These are phyloP conservation scores for Neomorphus geoffroyi DNA, from an alignment of 2,797 vertebrate genomes.

Conservation along the genomic window DNA sequence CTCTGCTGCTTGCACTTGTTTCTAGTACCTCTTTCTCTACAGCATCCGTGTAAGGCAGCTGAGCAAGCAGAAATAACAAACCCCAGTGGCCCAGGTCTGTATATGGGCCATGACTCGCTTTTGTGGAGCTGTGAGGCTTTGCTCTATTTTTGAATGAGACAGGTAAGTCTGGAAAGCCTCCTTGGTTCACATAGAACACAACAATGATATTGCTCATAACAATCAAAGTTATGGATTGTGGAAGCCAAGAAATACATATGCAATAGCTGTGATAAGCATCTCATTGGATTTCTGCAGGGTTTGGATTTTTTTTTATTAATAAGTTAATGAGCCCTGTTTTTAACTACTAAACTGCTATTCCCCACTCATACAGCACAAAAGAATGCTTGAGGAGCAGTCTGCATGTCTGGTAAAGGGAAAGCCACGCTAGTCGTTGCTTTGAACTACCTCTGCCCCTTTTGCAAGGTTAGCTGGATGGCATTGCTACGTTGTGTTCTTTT, in stretches of 20 bases:
- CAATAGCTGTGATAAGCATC: not conserved
- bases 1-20: not conserved
- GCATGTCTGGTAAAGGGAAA: not conserved
- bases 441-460: not conserved
- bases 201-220: not conserved
- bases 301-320: not conserved
- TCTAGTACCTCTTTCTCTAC: not conserved
- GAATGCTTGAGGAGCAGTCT: not conserved
- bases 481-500: not conserved
- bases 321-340: not conserved
- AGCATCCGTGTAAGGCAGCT: not conserved
- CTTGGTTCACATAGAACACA: not conserved
- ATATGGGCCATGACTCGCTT: not conserved
- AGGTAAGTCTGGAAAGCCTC: not conserved
- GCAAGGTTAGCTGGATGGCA: not conserved
- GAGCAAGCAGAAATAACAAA: constrained; percentile 12
- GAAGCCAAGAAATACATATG: not conserved
- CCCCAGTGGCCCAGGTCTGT: not conserved
- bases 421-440: not conserved
- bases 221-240: not conserved
- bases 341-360: not conserved
- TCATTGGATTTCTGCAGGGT: not conserved
- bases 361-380: not conserved
- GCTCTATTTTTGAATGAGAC: not conserved
- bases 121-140: not conserved